Evolutionary conservation across 2,797 vertebrate genomes (phyloP).

Genomic region (Philypnodon macrostomus): DNA sequence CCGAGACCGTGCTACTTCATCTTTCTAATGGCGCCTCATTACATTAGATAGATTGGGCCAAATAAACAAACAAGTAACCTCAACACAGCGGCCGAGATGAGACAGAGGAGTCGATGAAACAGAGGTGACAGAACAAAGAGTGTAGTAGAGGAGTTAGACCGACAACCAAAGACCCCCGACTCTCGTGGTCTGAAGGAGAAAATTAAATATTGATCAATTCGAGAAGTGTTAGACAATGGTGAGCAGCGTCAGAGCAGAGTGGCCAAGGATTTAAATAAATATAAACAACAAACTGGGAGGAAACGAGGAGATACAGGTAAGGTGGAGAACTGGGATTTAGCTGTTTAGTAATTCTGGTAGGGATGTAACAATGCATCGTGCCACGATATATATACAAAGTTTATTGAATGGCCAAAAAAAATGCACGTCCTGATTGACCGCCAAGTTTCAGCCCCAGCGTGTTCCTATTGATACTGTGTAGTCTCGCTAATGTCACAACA

Average conservation of each 20-base stretch:
- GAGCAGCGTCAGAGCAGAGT: conserved; percentile 43
- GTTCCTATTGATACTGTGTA: too few species aligned
- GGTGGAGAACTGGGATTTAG: conserved; percentile 46
- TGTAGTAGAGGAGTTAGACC: conserved; percentile 15
- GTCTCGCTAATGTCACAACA: too few species aligned
- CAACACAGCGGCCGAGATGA: conserved; percentile 11
- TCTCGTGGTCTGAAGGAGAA: conserved; percentile 77
- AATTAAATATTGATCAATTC: conserved; percentile 92
- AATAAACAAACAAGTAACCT: conserved; percentile 29
- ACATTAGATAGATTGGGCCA: conserved; percentile 57
- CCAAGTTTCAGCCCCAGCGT: too few species aligned
- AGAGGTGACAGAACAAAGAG: conserved; percentile 34
- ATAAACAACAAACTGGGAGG: conserved; percentile 59
- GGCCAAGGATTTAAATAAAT: conserved; percentile 68
- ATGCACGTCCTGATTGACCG: too few species aligned
- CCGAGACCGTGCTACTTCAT: conserved; percentile 54
- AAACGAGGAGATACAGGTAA: conserved; percentile 36
- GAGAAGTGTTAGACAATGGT: conserved; percentile 77
- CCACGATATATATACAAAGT: too few species aligned
- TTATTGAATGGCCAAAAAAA: too few species aligned
- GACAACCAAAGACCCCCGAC: conserved; percentile 57
- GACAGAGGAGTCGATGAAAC: conserved; percentile 33
- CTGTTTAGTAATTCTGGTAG: conserved; percentile 27
- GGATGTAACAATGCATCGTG: too few species aligned
- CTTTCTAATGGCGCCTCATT: conserved; percentile 70